Base-by-base conservation (phyloP, 1,140 invertebrate species). In the Drosophila obscura region DNA sequence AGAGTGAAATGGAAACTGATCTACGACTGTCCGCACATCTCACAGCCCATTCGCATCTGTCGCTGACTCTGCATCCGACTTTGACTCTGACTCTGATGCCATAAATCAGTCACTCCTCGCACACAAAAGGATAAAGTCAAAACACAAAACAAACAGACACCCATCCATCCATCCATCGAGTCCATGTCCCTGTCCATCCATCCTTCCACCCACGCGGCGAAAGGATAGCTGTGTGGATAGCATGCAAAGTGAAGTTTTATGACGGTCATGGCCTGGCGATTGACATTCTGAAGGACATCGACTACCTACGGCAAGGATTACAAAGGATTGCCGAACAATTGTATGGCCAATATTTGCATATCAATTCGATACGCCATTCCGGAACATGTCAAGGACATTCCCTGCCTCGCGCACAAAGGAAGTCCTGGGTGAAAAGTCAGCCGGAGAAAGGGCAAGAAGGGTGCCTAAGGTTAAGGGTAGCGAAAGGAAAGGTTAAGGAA, bases 271-370 rank as follows among this genome's bases (percentile, higher is more conserved):
- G 82, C 75, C 67, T 39, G 78, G 46, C 73, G 59, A 80, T 88
- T 82, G 78, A 87, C 74, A 58, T 59, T 69, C 57, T 58, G 60
- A 71, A 60, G 65, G 73, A 87, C 57, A 60, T 44, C 57, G 67
- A 80, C 76, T 83, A 77, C 80, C 78, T 72, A 67, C 43, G 55
- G 76, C 75, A 88, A 88, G 83, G 83, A 88, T 88, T 88, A 88
- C 83, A 88, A 88, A 88, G 83, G 80, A 88, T 88, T 88, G 80
- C 83, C 63, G 76, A 83, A 88, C 72, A 79, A 71, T 68, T 67
- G 64, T 60, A 76, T 61, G 31, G 78, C 56, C 75, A 88, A 88
- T 88, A 88, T 88, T 88, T 88, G 83, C 83, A 88, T 88, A 84
- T 71, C 53, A 43, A 67, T 78, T 69, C 59, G 83, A 67, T 60